A percentile compares a stretch with the other conserved stretches of the same genome.
Evolutionary conservation across 2,888 invertebrate species (phyloP).

Genomic region (Cephus rjabovi): DNA sequence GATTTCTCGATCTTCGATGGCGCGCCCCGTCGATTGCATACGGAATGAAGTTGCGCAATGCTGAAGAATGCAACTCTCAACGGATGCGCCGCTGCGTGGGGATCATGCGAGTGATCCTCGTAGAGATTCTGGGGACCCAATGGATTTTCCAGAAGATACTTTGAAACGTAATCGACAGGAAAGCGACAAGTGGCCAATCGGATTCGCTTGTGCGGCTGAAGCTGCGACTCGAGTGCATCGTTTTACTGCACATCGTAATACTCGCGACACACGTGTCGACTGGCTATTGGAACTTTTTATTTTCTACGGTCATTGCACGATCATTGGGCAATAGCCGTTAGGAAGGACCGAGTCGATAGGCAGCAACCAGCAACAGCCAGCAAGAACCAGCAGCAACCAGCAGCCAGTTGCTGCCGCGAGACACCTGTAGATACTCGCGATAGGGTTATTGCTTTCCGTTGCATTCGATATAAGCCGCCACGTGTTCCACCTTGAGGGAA

Average conservation of each 20-base stretch:
- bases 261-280: background rate
- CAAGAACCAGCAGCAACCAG: background rate
- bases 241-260: background rate
- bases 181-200: background rate
- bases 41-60: constrained; percentile 18
- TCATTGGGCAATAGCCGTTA: constrained; percentile 6
- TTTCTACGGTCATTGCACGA: constrained; percentile 4
- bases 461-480: constrained; percentile 1
- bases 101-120: background rate
- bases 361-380: background rate
- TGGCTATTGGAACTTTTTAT: background rate
- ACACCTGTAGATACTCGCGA: constrained; percentile 5
- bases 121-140: background rate
- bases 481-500: background rate
- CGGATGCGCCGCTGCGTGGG: background rate
- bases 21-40: constrained; percentile 19
- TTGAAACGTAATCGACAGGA: background rate
- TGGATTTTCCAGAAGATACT: background rate
- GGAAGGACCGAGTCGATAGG: background rate
- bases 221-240: background rate
- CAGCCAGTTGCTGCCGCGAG: background rate
- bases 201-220: background rate
- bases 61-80: constrained; percentile 9
- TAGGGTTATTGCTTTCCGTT: constrained; percentile 7
- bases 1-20: constrained; percentile 13